Evolutionary conservation across 2,797 vertebrate genomes (phyloP).

Genomic region (Schizopygopsis pylzovi): DNA sequence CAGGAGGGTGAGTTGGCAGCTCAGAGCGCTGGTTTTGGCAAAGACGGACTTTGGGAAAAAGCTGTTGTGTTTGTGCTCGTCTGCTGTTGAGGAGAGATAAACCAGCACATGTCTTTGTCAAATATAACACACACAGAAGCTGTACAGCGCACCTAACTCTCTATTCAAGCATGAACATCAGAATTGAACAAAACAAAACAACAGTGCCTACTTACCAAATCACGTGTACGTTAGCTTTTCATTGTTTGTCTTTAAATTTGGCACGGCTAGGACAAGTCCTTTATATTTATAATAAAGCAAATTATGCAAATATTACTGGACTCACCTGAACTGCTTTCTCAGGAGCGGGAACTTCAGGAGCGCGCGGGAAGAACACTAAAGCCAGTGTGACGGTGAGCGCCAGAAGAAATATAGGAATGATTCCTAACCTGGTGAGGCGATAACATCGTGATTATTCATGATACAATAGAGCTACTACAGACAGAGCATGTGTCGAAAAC

Average conservation of each 20-base stretch:
- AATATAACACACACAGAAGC: constrained; percentile 59
- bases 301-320: neutral
- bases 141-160: constrained; percentile 43
- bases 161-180: neutral
- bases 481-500: neutral
- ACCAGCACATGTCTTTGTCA: constrained; percentile 73
- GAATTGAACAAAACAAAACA: neutral
- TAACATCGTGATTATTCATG: constrained; percentile 33
- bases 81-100: constrained; percentile 80
- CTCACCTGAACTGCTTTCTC: constrained; percentile 82
- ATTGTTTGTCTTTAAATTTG: neutral
- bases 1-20: constrained; percentile 75
- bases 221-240: neutral
- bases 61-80: constrained; percentile 76
- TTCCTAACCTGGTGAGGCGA: constrained; percentile 75
- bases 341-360: constrained; percentile 74
- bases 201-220: neutral
- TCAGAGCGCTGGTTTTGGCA: constrained; percentile 75
- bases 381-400: constrained; percentile 79
- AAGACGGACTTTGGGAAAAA: constrained; percentile 67
- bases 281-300: neutral
- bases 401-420: constrained; percentile 78
- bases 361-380: constrained; percentile 85
- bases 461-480: constrained; percentile 2
- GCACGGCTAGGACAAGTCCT: neutral